phyloP scores from a whole-genome alignment of 2,797 vertebrate genomes.

The Xenops minutus region DNA sequence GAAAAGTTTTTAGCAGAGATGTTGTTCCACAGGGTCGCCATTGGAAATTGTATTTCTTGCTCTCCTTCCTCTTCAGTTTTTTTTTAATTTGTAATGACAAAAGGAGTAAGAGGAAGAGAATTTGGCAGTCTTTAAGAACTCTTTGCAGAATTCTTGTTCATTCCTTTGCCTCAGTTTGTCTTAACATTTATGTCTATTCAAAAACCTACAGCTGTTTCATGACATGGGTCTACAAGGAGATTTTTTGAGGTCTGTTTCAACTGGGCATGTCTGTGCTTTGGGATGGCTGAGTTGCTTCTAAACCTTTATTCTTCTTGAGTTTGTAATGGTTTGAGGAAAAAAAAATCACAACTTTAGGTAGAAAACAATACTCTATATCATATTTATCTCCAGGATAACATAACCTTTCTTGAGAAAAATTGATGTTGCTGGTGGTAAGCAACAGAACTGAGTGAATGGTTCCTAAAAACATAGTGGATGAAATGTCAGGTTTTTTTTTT shows the following conservation, averaged over 20 bases:
- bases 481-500: background rate
- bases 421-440: background rate
- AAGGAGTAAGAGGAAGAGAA: background rate
- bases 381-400: background rate
- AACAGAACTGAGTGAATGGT: background rate
- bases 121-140: background rate
- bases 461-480: background rate
- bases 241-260: background rate
- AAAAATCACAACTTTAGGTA: background rate
- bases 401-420: background rate
- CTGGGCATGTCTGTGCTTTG: background rate
- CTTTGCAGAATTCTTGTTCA: background rate
- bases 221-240: background rate
- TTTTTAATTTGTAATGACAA: background rate
- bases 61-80: background rate
- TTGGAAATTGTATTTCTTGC: background rate
- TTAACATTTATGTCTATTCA: fast-evolving
- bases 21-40: background rate
- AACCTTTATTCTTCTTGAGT: background rate
- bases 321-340: background rate
- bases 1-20: background rate
- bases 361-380: background rate
- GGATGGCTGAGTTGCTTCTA: background rate
- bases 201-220: background rate
- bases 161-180: background rate